Evolutionary conservation across 2,888 invertebrate species (phyloP).

Genomic region (Subacronicta megacephala): DNA sequence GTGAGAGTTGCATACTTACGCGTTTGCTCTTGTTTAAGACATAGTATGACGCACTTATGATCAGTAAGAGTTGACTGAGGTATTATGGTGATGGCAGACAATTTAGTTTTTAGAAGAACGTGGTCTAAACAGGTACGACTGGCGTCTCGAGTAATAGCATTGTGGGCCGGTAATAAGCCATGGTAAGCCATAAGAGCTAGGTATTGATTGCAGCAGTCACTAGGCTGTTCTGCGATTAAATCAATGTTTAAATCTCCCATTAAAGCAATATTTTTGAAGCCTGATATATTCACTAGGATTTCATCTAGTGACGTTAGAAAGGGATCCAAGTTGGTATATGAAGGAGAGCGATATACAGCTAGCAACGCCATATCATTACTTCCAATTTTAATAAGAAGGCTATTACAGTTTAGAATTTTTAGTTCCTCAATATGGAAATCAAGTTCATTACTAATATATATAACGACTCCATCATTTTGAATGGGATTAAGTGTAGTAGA

Average conservation of each 20-base stretch:
- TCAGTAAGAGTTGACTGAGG: slow-evolving; percentile 1
- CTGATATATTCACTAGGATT: background rate
- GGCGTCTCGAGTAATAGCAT: slow-evolving; percentile 9
- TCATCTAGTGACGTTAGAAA: background rate
- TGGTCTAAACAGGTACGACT: slow-evolving; percentile 8
- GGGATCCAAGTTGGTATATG: background rate
- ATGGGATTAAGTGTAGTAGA: too few species aligned
- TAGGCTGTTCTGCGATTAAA: background rate
- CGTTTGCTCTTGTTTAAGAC: background rate
- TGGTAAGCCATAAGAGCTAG: slow-evolving; percentile 1
- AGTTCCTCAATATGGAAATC: background rate
- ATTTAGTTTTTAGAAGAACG: slow-evolving; percentile 4
- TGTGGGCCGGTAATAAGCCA: slow-evolving; percentile 10
- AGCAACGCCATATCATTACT: background rate
- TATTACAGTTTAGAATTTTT: slow-evolving; percentile 2
- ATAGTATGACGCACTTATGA: background rate
- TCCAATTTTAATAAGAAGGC: background rate
- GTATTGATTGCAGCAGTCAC: too few species aligned
- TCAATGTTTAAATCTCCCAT: slow-evolving; percentile 7
- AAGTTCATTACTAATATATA: slow-evolving; percentile 1
- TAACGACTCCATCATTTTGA: too few species aligned
- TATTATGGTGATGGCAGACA: background rate
- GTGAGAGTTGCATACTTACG: background rate
- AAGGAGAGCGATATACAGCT: slow-evolving; percentile 3
- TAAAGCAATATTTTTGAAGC: slow-evolving; percentile 10